phyloP scores from a whole-genome alignment of 2,797 vertebrate genomes.

The Epinephelus awoara region DNA sequence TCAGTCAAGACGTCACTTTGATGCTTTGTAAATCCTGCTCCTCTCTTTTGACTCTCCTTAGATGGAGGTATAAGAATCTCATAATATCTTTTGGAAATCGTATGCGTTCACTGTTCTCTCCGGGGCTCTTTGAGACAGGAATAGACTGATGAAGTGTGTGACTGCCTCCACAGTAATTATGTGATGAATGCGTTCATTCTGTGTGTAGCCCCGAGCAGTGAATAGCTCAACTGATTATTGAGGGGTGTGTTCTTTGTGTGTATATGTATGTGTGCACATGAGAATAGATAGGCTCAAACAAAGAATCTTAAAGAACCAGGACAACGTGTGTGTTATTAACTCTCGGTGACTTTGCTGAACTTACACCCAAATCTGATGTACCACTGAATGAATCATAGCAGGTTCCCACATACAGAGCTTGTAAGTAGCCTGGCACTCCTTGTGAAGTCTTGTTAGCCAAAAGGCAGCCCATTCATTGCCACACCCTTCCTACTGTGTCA shows the following conservation, averaged over 20 bases:
- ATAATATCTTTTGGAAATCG: constrained; percentile 70
- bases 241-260: constrained; percentile 64
- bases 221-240: constrained; percentile 83
- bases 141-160: constrained; percentile 82
- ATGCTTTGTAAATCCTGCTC: constrained; percentile 54
- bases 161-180: constrained; percentile 81
- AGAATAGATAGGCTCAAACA: constrained; percentile 60
- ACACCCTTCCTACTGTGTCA: not conserved
- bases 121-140: constrained; percentile 76
- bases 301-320: constrained; percentile 41
- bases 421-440: not conserved
- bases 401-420: not conserved
- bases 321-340: constrained; percentile 6
- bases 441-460: not conserved
- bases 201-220: constrained; percentile 70
- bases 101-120: constrained; percentile 64
- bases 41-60: constrained; percentile 52
- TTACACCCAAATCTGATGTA: constrained; percentile 2
- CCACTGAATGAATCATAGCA: constrained; percentile 19
- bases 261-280: constrained; percentile 32
- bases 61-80: constrained; percentile 63
- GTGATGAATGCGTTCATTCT: constrained; percentile 82
- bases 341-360: not conserved
- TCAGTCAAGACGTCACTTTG: constrained; percentile 62
- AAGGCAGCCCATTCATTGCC: not conserved